Percentiles rank a stretch among this genome's conserved stretches.
These are phyloP conservation scores for Miniopterus natalensis DNA, from an alignment of 2,113 vertebrate species.

Conservation along the genomic window DNA sequence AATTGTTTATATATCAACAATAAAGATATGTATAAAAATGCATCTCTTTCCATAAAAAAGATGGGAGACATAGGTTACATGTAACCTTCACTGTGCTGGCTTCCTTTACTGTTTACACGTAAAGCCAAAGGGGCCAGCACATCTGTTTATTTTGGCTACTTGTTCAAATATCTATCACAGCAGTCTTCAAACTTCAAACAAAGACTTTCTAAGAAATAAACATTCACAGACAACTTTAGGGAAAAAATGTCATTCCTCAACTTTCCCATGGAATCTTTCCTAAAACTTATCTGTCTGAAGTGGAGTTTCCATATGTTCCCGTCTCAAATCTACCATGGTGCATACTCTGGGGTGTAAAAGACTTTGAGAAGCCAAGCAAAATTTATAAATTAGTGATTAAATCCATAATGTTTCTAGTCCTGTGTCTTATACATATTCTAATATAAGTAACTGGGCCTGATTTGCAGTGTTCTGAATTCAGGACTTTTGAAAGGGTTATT, in stretches of 20 bases:
- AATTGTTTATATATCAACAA: slow-evolving; percentile 45
- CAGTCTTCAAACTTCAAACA: slow-evolving; percentile 49
- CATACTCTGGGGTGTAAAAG: background rate
- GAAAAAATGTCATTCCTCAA: background rate
- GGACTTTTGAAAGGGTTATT: background rate
- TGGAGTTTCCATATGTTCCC: background rate
- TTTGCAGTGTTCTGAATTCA: background rate
- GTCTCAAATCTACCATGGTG: background rate
- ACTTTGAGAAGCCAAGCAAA: background rate
- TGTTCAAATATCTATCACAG: slow-evolving; percentile 34
- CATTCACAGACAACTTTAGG: background rate
- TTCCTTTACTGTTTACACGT: slow-evolving; percentile 7
- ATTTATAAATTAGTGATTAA: background rate
- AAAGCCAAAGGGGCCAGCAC: background rate
- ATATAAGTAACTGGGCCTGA: background rate
- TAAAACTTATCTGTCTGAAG: background rate
- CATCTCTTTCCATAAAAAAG: slow-evolving; percentile 44
- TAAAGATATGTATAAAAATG: background rate
- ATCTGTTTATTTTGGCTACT: slow-evolving; percentile 51
- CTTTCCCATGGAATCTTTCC: slow-evolving; percentile 17
- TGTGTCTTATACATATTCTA: background rate
- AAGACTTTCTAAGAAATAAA: slow-evolving; percentile 69
- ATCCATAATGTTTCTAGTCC: background rate
- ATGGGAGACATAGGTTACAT: background rate
- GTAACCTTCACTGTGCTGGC: background rate